These are phyloP conservation scores for Hippopotamyrus pictus DNA, from an alignment of 2,797 vertebrate species.

Conservation along the genomic window DNA sequence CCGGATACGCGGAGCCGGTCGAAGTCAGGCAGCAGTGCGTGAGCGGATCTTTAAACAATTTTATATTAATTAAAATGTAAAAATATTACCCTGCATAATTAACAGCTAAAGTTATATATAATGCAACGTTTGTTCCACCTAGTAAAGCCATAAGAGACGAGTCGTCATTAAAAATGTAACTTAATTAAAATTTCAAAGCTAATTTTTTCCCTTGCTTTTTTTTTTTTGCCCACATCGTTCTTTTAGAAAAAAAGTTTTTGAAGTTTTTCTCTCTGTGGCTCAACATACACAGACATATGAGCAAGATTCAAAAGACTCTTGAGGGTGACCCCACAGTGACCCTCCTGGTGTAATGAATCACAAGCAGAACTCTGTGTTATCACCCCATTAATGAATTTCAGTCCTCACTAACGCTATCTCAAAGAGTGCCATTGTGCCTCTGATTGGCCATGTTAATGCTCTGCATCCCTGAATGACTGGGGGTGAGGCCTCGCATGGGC, in stretches of 20 bases:
- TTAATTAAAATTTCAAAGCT: slow-evolving; percentile 5
- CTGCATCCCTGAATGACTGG: background rate
- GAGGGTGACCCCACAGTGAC: background rate
- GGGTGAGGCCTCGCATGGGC: background rate
- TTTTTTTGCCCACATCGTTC: background rate
- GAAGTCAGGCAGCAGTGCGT: background rate
- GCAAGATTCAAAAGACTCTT: background rate
- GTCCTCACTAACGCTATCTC: slow-evolving; percentile 4
- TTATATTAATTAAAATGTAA: slow-evolving; percentile 6
- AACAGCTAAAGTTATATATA: background rate
- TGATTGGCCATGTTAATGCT: background rate
- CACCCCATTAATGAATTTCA: slow-evolving; percentile 6
- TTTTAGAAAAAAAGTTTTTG: background rate
- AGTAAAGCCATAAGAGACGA: background rate
- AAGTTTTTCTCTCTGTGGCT: background rate
- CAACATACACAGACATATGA: background rate
- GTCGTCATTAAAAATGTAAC: slow-evolving; percentile 6
- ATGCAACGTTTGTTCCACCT: background rate
- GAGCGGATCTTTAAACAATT: background rate
- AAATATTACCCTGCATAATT: slow-evolving; percentile 4
- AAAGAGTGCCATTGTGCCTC: background rate
- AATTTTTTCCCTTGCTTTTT: background rate
- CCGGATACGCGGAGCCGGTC: background rate
- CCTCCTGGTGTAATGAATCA: slow-evolving; percentile 4
- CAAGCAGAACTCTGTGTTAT: slow-evolving; percentile 3